Evolutionary conservation across 2,888 invertebrate genomes (phyloP).

Genomic region (Drosophila mimica): DNA sequence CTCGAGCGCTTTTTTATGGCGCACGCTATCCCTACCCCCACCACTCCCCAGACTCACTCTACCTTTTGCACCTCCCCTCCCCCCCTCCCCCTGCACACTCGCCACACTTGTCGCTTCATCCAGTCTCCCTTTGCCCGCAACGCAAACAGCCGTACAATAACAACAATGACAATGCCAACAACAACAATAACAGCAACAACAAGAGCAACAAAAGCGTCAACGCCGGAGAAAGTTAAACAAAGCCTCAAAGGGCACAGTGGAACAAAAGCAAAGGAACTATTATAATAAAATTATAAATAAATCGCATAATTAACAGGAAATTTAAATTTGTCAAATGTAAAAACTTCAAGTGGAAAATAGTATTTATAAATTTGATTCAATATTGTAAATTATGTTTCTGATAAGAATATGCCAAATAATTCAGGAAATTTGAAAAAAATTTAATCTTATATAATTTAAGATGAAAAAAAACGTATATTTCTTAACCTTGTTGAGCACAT

Average conservation of each 20-base stretch:
- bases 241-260: constrained; percentile 66
- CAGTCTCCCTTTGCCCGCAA: constrained; percentile 13
- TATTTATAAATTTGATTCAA: not conserved
- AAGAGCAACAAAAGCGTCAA: constrained; percentile 48
- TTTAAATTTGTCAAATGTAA: not conserved
- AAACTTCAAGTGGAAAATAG: not conserved
- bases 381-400: not conserved
- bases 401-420: not conserved
- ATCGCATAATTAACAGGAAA: not conserved
- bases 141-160: constrained; percentile 44
- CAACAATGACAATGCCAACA: constrained; percentile 42
- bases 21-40: constrained; percentile 12
- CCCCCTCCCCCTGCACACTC: not conserved
- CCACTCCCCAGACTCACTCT: not conserved
- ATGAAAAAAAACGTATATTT: not conserved
- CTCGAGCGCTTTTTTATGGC: constrained; percentile 79
- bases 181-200: constrained; percentile 31
- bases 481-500: not conserved
- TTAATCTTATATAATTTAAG: not conserved
- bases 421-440: not conserved
- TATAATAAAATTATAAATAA: not conserved
- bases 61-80: not conserved
- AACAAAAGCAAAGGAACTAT: not conserved
- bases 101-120: not conserved
- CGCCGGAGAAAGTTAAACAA: constrained; percentile 69